Conservation (phyloP, 2,888 invertebrate genomes). For the Mimachlamys varia region DNA sequence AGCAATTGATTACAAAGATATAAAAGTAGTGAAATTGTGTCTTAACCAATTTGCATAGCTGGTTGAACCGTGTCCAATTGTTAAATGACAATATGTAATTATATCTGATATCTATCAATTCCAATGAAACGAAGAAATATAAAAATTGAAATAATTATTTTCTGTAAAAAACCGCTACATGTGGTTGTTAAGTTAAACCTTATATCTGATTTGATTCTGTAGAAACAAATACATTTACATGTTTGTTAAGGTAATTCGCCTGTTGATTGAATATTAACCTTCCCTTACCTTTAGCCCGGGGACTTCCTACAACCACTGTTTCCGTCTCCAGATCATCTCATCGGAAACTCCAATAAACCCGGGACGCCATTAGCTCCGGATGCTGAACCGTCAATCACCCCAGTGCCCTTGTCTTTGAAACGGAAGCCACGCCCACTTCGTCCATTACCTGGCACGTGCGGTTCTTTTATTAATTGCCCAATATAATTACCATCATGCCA, state of each 20-base stretch:
- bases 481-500: slow-evolving; percentile 27
- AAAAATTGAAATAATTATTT: not conserved
- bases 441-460: slow-evolving; percentile 19
- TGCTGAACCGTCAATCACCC: not conserved
- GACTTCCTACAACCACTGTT: not conserved
- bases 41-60: too few species aligned
- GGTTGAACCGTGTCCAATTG: too few species aligned
- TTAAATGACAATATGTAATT: too few species aligned
- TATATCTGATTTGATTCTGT: not conserved
- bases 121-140: not conserved
- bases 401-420: not conserved
- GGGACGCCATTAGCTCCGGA: slow-evolving; percentile 21
- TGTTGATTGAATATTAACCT: not conserved
- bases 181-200: not conserved
- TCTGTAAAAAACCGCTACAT: not conserved
- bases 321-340: slow-evolving; percentile 13
- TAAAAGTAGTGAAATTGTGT: too few species aligned
- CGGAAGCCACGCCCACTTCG: slow-evolving; percentile 27
- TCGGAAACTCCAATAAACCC: slow-evolving; percentile 28
- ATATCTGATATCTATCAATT: too few species aligned
- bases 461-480: not conserved
- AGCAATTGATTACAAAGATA: too few species aligned
- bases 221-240: not conserved
- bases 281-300: slow-evolving; percentile 25
- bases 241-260: not conserved